Conservation (phyloP, 2,797 vertebrate species). For the Sebastes baramenuke region DNA sequence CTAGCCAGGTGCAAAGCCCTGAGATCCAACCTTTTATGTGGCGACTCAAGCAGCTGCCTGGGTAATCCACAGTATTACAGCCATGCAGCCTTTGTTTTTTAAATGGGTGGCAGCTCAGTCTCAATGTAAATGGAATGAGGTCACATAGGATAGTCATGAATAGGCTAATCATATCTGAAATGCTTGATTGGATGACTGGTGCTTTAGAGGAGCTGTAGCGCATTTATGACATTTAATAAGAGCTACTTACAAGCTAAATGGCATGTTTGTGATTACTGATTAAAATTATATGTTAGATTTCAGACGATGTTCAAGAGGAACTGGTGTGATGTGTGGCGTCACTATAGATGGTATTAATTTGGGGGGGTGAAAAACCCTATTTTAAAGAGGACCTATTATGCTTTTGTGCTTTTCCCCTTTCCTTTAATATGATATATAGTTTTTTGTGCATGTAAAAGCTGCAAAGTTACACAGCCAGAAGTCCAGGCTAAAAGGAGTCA, state of each 20-base stretch:
- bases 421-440: too few relatives aligned
- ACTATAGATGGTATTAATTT: not conserved
- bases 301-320: not conserved
- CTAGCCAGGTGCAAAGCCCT: slow-evolving; percentile 73
- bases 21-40: slow-evolving; percentile 67
- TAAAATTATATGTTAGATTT: slow-evolving; percentile 7
- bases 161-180: slow-evolving; percentile 39
- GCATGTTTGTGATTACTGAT: slow-evolving; percentile 23
- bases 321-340: not conserved
- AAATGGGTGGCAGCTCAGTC: slow-evolving; percentile 15
- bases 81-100: slow-evolving; percentile 34
- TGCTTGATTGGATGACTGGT: slow-evolving; percentile 34
- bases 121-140: slow-evolving; percentile 10
- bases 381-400: not conserved
- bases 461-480: not conserved
- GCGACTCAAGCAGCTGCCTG: slow-evolving; percentile 41
- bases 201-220: not conserved
- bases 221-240: slow-evolving; percentile 20
- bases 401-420: too few relatives aligned
- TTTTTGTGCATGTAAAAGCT: too few relatives aligned
- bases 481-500: not conserved
- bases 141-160: slow-evolving; percentile 16
- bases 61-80: slow-evolving; percentile 44
- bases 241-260: slow-evolving; percentile 29
- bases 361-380: not conserved